Base-by-base conservation (phyloP, 2,888 invertebrate species). In the Dugesia japonica region DNA sequence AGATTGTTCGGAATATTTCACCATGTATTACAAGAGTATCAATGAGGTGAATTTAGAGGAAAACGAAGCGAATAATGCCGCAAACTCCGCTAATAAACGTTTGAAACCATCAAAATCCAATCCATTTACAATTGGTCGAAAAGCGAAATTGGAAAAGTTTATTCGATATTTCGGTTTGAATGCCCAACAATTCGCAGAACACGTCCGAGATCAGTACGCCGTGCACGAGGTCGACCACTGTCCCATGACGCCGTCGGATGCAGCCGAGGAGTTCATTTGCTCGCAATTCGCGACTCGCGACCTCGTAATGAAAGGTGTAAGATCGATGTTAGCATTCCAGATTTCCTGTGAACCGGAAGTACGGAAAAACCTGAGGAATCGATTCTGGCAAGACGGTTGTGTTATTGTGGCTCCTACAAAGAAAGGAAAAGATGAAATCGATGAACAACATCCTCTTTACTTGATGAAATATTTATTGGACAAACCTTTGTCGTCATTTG, bases 131-230 rank as follows among this genome's bases (percentile, higher is more conserved):
- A 27, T 71, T 1, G 76, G 71, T 31, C 15, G 27, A 20, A 28
- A 72, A 26, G 75, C 77, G 20, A 78, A 80, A 20, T 17, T 84
- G 89, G 91, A 89, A 81, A 89, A 89, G 0, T 87, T 95, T 71
- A 92, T 92, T 0, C 91, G 90, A 83, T 90, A 90, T 82, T 97
- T 95, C 85, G 97, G 97, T 79, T 86, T 98, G 75, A 89, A 90
- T 0, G 92, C 97, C 0, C 92, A 93, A 83, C 90, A 95, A 85
- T 94, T 93, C 84, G 94, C 93, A 0, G 94, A 95, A 86, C 97
- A 98, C 86, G 87, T 97, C 7, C 88, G 93, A 0, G 94, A 95
- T 82, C 92, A 93, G 84, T 95, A 95, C 84, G 92, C 92, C 83
- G 87, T 92, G 17, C 91, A 94, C 83, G 95, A 95, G 82, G 92